Base-by-base conservation (phyloP, 2,113 vertebrate species). In the Sula dactylatra region DNA sequence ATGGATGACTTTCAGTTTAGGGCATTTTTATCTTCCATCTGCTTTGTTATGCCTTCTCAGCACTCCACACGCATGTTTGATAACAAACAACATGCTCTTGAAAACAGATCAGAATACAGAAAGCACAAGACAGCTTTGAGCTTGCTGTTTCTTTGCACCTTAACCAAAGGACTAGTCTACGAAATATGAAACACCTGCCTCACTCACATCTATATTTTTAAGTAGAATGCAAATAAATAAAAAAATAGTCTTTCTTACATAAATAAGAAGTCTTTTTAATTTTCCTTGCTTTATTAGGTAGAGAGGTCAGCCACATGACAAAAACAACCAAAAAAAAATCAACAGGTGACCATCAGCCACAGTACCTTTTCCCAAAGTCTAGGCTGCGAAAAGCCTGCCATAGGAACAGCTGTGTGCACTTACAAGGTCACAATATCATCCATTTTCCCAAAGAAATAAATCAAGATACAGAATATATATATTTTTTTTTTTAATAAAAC, bases 11-110 rank as follows among this genome's bases (percentile, higher is more conserved):
- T 87, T 81, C 42, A 86, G 56, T 62, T 69, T 45, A 92, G 77
- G 36, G 67, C 78, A 83, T 88, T 94, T 94, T 76, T 62, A 86
- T 88, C 56, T 83, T 78, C 78, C 84, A 94, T 92, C 83, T 97
- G 88, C 72, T 70, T 79, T 87, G 42, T 32, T 77, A 79, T 65
- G 61, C 65, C 67, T 80, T 69, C 70, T 91, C 72, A 91, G 76
- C 72, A 72, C 87, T 84, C 64, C 38, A 73, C 61, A 27, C 0
- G 3, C 25, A 38, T 50, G 44, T 89, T 76, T 91, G 93, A 84
- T 80, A 92, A 90, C 74, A 86, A 94, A 69, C 87, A 78, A 83
- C 8, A 34, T 4, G 21, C 86, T 67, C 61, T 49, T 84, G 83
- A 95, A 84, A 92, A 91, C 11, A 54, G 36, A 92, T 44, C 16